Conservation (phyloP, 23 tunicate genomes). For the Botrylloides violaceus region DNA sequence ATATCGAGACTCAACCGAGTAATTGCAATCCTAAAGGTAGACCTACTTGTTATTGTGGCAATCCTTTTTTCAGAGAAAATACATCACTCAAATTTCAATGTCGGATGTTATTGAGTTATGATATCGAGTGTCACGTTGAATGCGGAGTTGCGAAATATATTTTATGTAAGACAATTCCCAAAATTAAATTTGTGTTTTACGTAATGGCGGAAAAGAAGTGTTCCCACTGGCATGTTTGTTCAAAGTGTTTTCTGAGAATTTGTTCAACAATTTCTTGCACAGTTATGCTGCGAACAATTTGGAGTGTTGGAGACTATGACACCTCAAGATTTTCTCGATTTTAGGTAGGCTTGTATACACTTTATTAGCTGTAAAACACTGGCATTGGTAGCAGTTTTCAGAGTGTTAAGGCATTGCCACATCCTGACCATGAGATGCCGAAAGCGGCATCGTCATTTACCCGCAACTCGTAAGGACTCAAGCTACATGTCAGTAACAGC, state of each 20-base stretch:
- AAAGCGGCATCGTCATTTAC: background rate
- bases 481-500: no score
- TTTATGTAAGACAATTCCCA: background rate
- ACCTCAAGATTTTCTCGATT: conserved; percentile 68
- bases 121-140: no score
- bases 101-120: no score
- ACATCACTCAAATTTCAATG: no score
- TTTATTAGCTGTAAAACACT: background rate
- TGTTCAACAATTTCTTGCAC: no score
- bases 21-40: conserved; percentile 56
- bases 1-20: conserved; percentile 66
- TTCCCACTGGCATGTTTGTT: no score
- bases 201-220: background rate
- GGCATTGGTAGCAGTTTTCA: background rate
- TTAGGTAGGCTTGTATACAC: conserved; percentile 44
- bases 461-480: background rate
- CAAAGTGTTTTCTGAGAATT: no score
- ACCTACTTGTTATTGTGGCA: no score
- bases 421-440: no score
- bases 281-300: conserved; percentile 63
- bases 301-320: conserved; percentile 83
- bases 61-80: no score
- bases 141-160: no score
- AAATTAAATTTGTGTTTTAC: background rate
- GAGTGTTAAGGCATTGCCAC: no score